Base-by-base conservation (phyloP, 1,140 invertebrate species). In the Agrypnia vestita region DNA sequence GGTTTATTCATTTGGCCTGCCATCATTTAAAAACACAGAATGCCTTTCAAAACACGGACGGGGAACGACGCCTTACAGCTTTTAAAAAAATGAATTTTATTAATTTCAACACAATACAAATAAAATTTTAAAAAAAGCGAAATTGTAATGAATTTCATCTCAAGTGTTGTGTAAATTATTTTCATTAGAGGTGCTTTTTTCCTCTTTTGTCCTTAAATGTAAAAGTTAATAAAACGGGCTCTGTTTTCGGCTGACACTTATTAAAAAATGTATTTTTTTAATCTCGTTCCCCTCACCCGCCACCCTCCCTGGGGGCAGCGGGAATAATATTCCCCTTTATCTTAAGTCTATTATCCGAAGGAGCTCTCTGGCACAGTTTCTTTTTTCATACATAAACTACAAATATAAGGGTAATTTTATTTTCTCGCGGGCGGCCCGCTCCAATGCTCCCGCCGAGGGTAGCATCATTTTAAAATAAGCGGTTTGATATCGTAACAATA, bases 301-400 rank as follows among this genome's bases (percentile, higher is more conserved):
- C 17, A 62, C 19, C 25, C 21, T 8, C 61, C 3, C 13, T 19
- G 12, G 13, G 25, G 19, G 61, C 19, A 64, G 61, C 19, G n/a
- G 55, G 35, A 64, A 64, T 64, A 64, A 64, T 64, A 25, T 13
- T 21, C 61, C 10, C 13, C 25, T 64, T 64, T 64, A 64, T 64
- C 61, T 64, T 43, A 64, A 64, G 61, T n/a, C 35, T 64, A 64
- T 64, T 64, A 64, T 64, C 61, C 61, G 35, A 64, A 64, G 35
- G 12, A 56, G 59, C 59, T 21, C 13, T 25, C 21, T 1, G 1
- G 19, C 35, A 13, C 25, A 64, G 13, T 64, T 44, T 64, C 3
- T 64, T 64, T 62, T 62, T 62, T 21, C 59, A 35, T 62, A 43
- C 61, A 64, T 64, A 64, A 64, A 43, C 55, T 59, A 59, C 55